Percentiles rank a stretch among this genome's conserved stretches.
Evolutionary conservation across 2,797 vertebrate genomes (phyloP).

Genomic region (Clarias pachynema): DNA sequence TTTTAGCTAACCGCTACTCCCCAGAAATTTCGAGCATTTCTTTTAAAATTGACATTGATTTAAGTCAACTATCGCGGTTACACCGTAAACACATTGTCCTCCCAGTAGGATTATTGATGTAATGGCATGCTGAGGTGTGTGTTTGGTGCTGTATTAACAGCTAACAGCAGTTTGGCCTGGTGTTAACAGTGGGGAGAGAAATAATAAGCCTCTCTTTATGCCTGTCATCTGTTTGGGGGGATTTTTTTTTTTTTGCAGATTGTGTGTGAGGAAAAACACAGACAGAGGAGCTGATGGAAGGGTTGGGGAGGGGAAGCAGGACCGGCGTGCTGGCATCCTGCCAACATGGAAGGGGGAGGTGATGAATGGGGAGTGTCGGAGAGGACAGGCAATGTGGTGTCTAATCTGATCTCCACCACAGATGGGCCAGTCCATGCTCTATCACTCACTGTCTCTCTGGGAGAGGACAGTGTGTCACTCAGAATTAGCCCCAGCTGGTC

Average conservation of each 20-base stretch:
- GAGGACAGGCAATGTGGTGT: constrained; percentile 41
- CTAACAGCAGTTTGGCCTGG: constrained; percentile 32
- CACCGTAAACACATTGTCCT: constrained; percentile 31
- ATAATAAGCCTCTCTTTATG: constrained; percentile 47
- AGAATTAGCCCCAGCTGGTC: constrained; percentile 46
- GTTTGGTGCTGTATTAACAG: constrained; percentile 26
- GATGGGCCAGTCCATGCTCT: constrained; percentile 48
- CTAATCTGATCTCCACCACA: constrained; percentile 53
- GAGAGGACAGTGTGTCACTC: constrained; percentile 35
- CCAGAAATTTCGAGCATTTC: background rate
- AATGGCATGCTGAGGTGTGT: constrained; percentile 46
- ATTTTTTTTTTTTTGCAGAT: constrained; percentile 32
- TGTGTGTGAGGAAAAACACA: constrained; percentile 38
- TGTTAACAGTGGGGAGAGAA: constrained; percentile 47
- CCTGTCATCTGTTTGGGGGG: constrained; percentile 28
- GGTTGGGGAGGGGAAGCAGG: background rate
- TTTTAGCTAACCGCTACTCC: background rate
- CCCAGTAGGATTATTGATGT: constrained; percentile 39
- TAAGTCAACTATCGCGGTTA: constrained; percentile 20
- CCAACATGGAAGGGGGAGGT: constrained; percentile 50
- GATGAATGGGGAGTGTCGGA: constrained; percentile 54
- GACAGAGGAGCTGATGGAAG: constrained; percentile 27
- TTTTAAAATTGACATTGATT: constrained; percentile 32
- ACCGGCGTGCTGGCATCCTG: constrained; percentile 41
- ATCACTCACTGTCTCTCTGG: constrained; percentile 44